A percentile compares a stretch with the other conserved stretches of the same genome.
These are phyloP conservation scores for Trichechus manatus DNA, from an alignment of 2,113 vertebrate genomes.

Conservation along the genomic window DNA sequence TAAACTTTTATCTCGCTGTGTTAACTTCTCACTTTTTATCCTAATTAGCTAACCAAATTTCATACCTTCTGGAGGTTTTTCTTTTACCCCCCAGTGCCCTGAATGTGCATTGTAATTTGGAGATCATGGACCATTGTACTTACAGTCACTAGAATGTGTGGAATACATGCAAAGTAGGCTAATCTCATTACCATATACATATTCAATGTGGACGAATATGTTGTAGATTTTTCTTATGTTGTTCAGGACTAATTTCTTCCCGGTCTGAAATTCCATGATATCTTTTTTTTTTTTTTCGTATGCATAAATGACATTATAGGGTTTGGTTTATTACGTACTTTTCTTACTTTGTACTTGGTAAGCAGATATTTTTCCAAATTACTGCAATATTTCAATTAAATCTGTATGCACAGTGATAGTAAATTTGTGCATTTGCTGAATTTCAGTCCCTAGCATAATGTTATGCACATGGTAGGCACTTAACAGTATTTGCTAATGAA, in stretches of 20 bases:
- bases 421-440: background rate
- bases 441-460: background rate
- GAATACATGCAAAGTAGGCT: background rate
- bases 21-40: background rate
- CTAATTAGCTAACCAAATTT: background rate
- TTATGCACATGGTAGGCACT: background rate
- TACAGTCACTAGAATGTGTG: background rate
- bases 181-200: background rate
- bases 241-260: background rate
- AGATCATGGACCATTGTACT: no score
- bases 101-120: background rate
- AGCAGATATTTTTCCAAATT: background rate
- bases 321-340: background rate
- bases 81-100: background rate
- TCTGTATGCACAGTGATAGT: background rate
- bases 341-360: background rate
- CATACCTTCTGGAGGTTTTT: background rate
- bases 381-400: background rate
- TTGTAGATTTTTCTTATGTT: background rate
- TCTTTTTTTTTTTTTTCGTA: background rate
- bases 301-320: background rate
- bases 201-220: background rate
- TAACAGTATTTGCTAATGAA: background rate
- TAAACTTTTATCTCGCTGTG: background rate
- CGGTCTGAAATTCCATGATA: background rate